phyloP scores from a whole-genome alignment of 2,888 invertebrate genomes.

The Baronia brevicornis region DNA sequence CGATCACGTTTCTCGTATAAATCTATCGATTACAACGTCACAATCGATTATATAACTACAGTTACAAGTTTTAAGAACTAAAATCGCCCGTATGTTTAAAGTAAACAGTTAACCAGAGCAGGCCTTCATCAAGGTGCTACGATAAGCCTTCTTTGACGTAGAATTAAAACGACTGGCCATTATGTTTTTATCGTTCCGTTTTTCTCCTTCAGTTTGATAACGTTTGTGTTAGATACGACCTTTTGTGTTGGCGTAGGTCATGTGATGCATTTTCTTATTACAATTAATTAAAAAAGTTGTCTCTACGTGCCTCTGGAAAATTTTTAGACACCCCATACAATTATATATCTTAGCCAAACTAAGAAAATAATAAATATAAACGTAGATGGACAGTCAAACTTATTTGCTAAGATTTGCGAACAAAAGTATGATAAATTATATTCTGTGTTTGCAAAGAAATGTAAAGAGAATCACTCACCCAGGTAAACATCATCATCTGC shows the following conservation, averaged over 20 bases:
- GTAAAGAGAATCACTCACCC: no score
- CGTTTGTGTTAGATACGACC: slow-evolving; percentile 1
- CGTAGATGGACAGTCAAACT: no score
- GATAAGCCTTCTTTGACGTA: slow-evolving; percentile 7
- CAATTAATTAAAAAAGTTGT: no score
- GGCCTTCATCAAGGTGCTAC: slow-evolving; percentile 4
- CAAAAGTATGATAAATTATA: no score
- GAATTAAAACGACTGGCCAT: slow-evolving; percentile 1
- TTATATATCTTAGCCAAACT: no score
- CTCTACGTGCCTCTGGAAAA: no score
- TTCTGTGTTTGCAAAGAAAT: no score
- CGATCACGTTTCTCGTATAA: slow-evolving; percentile 22
- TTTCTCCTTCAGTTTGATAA: slow-evolving; percentile 2
- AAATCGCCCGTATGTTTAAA: background rate
- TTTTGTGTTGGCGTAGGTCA: slow-evolving; percentile 7
- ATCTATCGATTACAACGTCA: slow-evolving; percentile 11
- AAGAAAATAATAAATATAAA: no score
- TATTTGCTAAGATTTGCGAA: no score
- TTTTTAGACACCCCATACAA: no score
- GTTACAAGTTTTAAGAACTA: background rate
- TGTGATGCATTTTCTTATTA: no score
- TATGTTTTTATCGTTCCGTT: slow-evolving; percentile 6
- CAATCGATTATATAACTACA: background rate
- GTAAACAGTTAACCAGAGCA: slow-evolving; percentile 9
- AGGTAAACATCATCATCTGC: no score